Percentiles rank a stretch among this genome's conserved stretches.
Conservation (phyloP, 1,140 invertebrate species). For the Leptinotarsa undecemlineata region DNA sequence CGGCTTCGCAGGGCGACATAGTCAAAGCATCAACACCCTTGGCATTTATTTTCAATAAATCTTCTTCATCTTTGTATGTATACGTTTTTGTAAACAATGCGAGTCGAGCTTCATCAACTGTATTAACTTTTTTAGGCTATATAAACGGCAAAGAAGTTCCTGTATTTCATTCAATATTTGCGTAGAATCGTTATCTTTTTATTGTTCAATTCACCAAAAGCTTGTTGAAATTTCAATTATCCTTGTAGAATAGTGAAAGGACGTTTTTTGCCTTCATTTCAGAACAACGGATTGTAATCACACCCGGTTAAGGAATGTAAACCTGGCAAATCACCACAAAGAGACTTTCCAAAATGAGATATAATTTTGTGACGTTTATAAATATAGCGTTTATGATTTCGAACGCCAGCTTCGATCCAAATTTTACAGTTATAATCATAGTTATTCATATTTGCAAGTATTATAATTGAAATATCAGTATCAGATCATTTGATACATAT, state of each 20-base stretch:
- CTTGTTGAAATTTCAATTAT: conserved; percentile 3
- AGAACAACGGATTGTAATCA: not conserved
- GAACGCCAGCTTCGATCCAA: too few species aligned
- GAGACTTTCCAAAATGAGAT: not conserved
- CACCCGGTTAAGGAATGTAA: not conserved
- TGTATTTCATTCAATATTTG: conserved; percentile 5
- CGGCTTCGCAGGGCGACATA: not conserved
- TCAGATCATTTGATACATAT: too few species aligned
- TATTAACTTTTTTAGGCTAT: not conserved
- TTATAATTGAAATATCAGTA: too few species aligned
- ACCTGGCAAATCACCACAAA: too few species aligned
- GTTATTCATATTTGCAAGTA: too few species aligned
- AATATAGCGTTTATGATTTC: too few species aligned
- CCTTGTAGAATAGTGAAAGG: not conserved
- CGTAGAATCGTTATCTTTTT: too few species aligned
- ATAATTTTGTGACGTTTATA: conserved; percentile 5
- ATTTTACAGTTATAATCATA: too few species aligned
- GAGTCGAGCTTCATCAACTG: not conserved
- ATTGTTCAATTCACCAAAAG: too few species aligned
- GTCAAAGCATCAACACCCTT: too few species aligned
- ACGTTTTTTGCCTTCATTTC: not conserved
- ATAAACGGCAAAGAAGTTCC: too few species aligned
- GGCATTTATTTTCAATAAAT: not conserved
- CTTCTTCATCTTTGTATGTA: not conserved
- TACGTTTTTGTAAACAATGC: not conserved